Evolutionary conservation across 2,113 vertebrate species (phyloP).

Genomic region (Archilochus colubris): DNA sequence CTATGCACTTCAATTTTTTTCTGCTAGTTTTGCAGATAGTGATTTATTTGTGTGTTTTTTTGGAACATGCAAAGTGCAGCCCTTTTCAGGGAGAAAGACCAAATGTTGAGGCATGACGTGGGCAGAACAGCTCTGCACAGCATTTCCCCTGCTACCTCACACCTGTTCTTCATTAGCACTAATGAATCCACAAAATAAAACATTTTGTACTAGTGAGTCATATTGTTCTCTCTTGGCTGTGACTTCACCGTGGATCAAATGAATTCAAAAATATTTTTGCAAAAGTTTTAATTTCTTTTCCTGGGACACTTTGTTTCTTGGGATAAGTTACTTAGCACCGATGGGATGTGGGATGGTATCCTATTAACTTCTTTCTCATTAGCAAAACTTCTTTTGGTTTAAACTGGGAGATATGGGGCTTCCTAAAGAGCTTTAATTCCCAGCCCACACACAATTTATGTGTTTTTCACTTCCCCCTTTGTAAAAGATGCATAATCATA

Average conservation of each 20-base stretch:
- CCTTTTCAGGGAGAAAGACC: neutral
- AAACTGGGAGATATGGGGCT: neutral
- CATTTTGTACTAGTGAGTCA: constrained; percentile 47
- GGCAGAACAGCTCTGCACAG: neutral
- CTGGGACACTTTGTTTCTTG: neutral
- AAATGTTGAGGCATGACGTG: constrained; percentile 6
- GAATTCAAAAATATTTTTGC: constrained; percentile 9
- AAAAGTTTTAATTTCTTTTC: constrained; percentile 30
- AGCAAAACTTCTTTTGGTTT: constrained; percentile 1
- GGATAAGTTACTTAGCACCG: neutral
- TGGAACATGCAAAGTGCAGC: neutral
- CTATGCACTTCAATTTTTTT: neutral
- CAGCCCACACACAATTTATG: neutral
- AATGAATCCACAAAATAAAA: constrained; percentile 52
- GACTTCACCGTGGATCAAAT: constrained; percentile 14
- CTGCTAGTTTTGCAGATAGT: neutral
- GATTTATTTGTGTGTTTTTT: neutral
- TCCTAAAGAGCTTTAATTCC: constrained; percentile 19
- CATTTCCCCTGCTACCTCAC: constrained; percentile 32
- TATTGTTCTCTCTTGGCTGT: constrained; percentile 26
- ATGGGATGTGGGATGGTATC: neutral
- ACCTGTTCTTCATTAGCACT: constrained; percentile 61
- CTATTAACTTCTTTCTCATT: neutral
- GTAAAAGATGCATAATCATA: neutral
- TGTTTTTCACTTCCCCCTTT: constrained; percentile 8